Percentiles rank a stretch among this genome's conserved stretches.
Conservation (phyloP, 2,797 vertebrate species). For the Lepus oiostolus region DNA sequence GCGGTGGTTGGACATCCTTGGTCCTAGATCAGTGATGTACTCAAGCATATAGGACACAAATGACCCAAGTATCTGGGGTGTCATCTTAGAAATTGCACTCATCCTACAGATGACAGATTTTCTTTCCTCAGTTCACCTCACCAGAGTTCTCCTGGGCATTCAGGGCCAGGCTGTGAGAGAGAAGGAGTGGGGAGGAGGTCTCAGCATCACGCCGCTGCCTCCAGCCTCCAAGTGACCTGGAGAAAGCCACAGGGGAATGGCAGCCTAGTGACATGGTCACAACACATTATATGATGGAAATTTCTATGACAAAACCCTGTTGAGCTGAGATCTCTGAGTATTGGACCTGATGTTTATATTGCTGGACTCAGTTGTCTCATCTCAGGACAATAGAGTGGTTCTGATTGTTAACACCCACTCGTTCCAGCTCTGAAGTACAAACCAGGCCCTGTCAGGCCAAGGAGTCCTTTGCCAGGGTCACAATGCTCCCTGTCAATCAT, state of each 20-base stretch:
- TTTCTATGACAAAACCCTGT: neutral
- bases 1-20: neutral
- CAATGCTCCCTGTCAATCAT: too few species aligned
- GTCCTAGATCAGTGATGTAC: neutral
- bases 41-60: neutral
- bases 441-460: neutral
- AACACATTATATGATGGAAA: neutral
- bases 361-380: neutral
- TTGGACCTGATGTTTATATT: neutral
- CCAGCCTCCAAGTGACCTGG: neutral
- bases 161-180: neutral
- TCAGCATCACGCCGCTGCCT: neutral
- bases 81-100: neutral
- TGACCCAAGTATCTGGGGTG: neutral
- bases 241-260: neutral
- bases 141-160: neutral
- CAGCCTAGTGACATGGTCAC: neutral
- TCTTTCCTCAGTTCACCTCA: conserved; percentile 22
- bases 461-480: neutral
- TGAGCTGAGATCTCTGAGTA: neutral
- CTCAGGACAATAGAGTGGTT: neutral
- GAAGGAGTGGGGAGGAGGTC: neutral
- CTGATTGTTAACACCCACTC: neutral
- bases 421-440: neutral
- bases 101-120: neutral